Evolutionary conservation across 2,888 invertebrate species (phyloP), one percentile per base, ranked within the genome.

Genomic region (Orchesella flavescens): DNA sequence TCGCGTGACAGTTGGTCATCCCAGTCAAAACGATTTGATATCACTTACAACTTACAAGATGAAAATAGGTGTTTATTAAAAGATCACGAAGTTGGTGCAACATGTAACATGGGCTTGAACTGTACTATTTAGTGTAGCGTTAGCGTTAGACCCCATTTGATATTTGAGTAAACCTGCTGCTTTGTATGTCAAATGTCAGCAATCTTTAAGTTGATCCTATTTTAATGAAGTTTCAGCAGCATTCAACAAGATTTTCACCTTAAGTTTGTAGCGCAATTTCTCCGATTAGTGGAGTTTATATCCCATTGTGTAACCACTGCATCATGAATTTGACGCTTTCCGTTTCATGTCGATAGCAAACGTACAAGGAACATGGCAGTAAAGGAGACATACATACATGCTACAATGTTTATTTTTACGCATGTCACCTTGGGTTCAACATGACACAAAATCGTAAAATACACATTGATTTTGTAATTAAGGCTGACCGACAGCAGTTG

Each of bases 1-100:
- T 81, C 65, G 81, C 81, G 81, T 81, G 81, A 81, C 81, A 61
- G 75, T 19, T 75, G 69, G 75, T 75, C 74, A 81, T 81, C 81
- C 73, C 34, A 19, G 19, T 21, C 34, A 72, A 80, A 73, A 17
- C 13, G 34, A 68, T 74, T 74, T 59, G 72, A 75, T 75, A 75
- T 68, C 75, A 81, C 66, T 74, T 68, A 66, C 73, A 81, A 81
- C 66, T 74, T 68, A 66, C 73, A 81, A 68, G 69, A 79, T 78
- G 79, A 79, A 80, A 68, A 68, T 49, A n/a, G 43, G 19, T 63
- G n/a, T 61, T 61, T 71, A 71, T 78, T 77, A 71, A 49, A 69
- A 68, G 77, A 77, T 77, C 69, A 68, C 69, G 59, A 75, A 65
- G 65, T 75, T 75, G 13, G 43, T 55, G 43, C 17, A 34, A 7